A percentile compares a stretch with the other conserved stretches of the same genome.
Evolutionary conservation across 2,888 invertebrate species (phyloP).

Genomic region (Drosophila kanekoi): DNA sequence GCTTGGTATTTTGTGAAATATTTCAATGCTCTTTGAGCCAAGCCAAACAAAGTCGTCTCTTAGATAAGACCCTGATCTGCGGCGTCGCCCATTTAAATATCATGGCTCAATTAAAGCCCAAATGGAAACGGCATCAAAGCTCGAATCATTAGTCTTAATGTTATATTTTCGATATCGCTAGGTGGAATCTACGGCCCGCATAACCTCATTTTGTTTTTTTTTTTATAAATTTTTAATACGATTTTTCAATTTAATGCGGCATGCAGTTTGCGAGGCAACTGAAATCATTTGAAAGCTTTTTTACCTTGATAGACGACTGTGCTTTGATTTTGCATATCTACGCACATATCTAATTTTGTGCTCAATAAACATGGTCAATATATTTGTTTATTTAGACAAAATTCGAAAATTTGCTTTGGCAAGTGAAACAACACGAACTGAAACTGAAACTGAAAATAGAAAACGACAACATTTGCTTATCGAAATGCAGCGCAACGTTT

Average conservation of each 20-base stretch:
- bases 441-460: slow-evolving; percentile 30
- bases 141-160: slow-evolving; percentile 51
- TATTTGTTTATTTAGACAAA: slow-evolving; percentile 63
- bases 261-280: slow-evolving; percentile 41
- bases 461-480: slow-evolving; percentile 61
- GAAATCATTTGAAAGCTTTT: slow-evolving; percentile 59
- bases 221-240: slow-evolving; percentile 20
- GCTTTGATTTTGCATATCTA: slow-evolving; percentile 57
- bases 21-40: no score
- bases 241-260: slow-evolving; percentile 53
- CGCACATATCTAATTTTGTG: slow-evolving; percentile 68
- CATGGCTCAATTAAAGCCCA: slow-evolving; percentile 53
- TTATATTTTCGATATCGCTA: slow-evolving; percentile 41
- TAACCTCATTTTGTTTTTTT: no score
- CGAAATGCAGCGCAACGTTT: slow-evolving; percentile 44
- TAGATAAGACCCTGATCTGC: slow-evolving; percentile 49
- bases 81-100: slow-evolving; percentile 28
- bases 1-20: slow-evolving; percentile 1
- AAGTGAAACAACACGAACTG: slow-evolving; percentile 38
- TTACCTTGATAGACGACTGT: slow-evolving; percentile 64
- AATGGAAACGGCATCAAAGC: slow-evolving; percentile 30
- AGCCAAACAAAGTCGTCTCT: not conserved
- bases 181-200: slow-evolving; percentile 51
- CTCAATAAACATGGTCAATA: slow-evolving; percentile 54
- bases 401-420: slow-evolving; percentile 43